Evolutionary conservation across 2,888 invertebrate genomes (phyloP).

Genomic region (Pheosia tremula): DNA sequence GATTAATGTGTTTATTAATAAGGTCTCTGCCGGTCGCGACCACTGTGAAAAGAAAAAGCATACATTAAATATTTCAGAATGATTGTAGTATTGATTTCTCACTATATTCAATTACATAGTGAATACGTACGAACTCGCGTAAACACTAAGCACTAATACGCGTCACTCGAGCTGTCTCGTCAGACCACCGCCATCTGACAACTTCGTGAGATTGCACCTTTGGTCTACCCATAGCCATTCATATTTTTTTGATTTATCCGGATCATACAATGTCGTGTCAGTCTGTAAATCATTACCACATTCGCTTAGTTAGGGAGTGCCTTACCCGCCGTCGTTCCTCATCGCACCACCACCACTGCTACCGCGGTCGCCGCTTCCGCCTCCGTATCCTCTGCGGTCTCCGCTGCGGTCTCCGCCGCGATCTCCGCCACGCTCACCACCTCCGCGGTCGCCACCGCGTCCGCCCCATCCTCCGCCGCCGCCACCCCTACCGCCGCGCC

Average conservation of each 20-base stretch:
- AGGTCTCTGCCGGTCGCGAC: constrained; percentile 71
- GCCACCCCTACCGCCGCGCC: constrained; percentile 61
- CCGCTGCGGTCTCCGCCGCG: constrained; percentile 49
- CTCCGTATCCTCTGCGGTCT: constrained; percentile 56
- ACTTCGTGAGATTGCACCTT: too few species aligned
- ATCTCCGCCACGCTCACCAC: constrained; percentile 57
- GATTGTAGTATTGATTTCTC: too few species aligned
- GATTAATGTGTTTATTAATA: constrained; percentile 38
- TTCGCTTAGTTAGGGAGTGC: too few species aligned
- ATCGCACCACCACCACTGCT: constrained; percentile 68
- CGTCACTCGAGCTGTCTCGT: too few species aligned
- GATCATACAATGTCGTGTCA: too few species aligned
- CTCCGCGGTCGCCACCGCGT: constrained; percentile 59
- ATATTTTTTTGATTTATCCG: too few species aligned
- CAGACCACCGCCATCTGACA: too few species aligned
- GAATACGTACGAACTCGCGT: too few species aligned
- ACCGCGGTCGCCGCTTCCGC: constrained; percentile 61
- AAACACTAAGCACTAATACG: too few species aligned
- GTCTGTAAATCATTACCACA: too few species aligned
- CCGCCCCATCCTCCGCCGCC: constrained; percentile 54
- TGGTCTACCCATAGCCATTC: too few species aligned
- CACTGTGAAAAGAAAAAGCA: constrained; percentile 59
- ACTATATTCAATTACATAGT: too few species aligned
- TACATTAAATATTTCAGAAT: background rate
- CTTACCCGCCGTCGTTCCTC: constrained; percentile 72